phyloP scores from a whole-genome alignment of 2,113 vertebrate species.

The Colinus virginianus region DNA sequence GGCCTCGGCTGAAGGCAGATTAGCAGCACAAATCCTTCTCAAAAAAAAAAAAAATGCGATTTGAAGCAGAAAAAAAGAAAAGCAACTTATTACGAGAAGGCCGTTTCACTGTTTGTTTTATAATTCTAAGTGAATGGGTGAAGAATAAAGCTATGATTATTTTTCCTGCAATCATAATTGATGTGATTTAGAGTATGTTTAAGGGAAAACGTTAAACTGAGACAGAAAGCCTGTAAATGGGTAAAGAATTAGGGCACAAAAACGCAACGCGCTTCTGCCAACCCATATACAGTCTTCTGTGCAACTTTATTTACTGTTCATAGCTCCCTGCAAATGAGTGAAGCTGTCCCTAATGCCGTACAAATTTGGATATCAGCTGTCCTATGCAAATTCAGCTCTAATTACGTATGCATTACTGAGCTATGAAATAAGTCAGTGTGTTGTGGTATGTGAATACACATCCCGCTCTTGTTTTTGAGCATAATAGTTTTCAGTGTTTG shows the following conservation, averaged over 20 bases:
- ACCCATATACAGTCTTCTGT: neutral
- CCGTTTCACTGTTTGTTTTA: slow-evolving; percentile 36
- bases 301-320: neutral
- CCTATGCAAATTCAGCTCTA: slow-evolving; percentile 52
- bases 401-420: slow-evolving; percentile 45
- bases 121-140: slow-evolving; percentile 29
- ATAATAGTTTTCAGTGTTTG: slow-evolving; percentile 56
- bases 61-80: neutral
- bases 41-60: neutral
- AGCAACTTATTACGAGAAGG: neutral
- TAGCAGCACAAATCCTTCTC: neutral
- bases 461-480: slow-evolving; percentile 65
- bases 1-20: neutral
- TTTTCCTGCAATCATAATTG: slow-evolving; percentile 28
- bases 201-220: neutral
- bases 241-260: neutral
- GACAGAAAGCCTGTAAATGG: neutral
- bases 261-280: neutral
- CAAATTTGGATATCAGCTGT: slow-evolving; percentile 45
- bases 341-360: neutral
- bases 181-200: slow-evolving; percentile 16
- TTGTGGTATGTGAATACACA: slow-evolving; percentile 46
- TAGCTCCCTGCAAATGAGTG: neutral
- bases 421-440: slow-evolving; percentile 61
- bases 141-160: slow-evolving; percentile 48